Percentiles rank a stretch among this genome's conserved stretches.
phyloP scores from a whole-genome alignment of 2,888 invertebrate genomes.

The Tetragnatha montana region DNA sequence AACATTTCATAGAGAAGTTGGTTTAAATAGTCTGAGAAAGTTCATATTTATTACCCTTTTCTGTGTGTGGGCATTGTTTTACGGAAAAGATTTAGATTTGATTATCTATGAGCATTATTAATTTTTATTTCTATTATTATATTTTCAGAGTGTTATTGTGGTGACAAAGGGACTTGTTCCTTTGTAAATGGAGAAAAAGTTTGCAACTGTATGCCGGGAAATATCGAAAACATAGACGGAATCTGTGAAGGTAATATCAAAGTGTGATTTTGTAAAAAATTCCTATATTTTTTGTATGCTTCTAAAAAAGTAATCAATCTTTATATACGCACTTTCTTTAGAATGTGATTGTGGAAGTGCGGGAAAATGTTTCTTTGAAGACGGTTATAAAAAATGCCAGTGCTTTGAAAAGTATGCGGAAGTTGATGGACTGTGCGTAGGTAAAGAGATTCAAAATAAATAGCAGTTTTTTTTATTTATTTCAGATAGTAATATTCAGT shows the following conservation, averaged over 20 bases:
- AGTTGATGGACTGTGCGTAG: background rate
- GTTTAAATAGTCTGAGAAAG: no score
- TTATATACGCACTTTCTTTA: background rate
- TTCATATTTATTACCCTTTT: no score
- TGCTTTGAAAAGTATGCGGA: slow-evolving; percentile 1
- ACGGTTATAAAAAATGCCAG: background rate
- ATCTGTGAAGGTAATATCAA: slow-evolving; percentile 3
- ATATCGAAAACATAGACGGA: background rate
- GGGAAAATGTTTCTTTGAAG: background rate
- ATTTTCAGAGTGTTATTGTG: slow-evolving; percentile 26
- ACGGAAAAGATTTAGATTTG: background rate
- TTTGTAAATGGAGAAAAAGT: background rate
- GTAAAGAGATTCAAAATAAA: background rate
- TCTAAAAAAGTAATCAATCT: background rate
- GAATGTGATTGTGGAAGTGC: slow-evolving; percentile 17
- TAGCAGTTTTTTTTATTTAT: no score
- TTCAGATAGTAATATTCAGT: no score
- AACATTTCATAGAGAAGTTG: no score
- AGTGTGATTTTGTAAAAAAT: background rate
- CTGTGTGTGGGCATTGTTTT: no score
- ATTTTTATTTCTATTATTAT: no score
- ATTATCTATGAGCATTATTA: background rate
- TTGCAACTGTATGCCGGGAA: slow-evolving; percentile 18
- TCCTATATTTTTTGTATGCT: background rate
- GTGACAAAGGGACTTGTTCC: background rate